Evolutionary conservation across 2,113 vertebrate species (phyloP).

Genomic region (Romanogobio albipinnatus): DNA sequence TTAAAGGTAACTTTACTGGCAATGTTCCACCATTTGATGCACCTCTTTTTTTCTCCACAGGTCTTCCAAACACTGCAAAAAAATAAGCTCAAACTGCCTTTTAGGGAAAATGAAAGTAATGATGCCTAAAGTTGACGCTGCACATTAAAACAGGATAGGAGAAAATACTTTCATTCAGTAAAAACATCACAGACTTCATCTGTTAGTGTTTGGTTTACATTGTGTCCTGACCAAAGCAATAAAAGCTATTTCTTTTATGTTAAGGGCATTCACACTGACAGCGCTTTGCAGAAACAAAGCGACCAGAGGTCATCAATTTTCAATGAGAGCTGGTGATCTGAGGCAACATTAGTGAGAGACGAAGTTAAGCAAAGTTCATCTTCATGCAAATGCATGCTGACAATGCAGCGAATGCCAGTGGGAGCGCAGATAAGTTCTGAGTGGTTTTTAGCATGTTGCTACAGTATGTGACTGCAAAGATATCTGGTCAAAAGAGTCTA

Average conservation of each 20-base stretch:
- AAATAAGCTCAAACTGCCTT: neutral
- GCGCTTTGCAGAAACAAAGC: conserved; percentile 14
- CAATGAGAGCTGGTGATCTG: conserved; percentile 13
- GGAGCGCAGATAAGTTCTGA: neutral
- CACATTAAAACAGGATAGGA: neutral
- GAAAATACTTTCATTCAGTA: neutral
- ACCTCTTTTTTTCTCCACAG: too few species aligned
- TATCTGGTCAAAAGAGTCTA: neutral
- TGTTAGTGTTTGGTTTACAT: conserved; percentile 5
- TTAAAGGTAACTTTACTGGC: too few species aligned
- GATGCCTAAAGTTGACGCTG: neutral
- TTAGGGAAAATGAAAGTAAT: neutral
- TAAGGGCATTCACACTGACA: conserved; percentile 9
- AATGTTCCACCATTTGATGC: too few species aligned
- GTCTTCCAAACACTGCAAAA: too few species aligned
- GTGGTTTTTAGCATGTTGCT: conserved; percentile 10
- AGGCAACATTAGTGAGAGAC: neutral
- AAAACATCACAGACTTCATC: conserved; percentile 9
- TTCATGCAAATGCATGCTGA: conserved; percentile 23
- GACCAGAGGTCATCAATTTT: conserved; percentile 4
- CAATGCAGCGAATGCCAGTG: neutral
- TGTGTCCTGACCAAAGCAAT: conserved; percentile 24
- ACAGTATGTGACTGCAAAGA: neutral
- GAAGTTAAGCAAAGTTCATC: conserved; percentile 8
- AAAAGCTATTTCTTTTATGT: neutral